Evolutionary conservation across 1,140 invertebrate genomes (phyloP).

Genomic region (Mercenaria mercenaria): DNA sequence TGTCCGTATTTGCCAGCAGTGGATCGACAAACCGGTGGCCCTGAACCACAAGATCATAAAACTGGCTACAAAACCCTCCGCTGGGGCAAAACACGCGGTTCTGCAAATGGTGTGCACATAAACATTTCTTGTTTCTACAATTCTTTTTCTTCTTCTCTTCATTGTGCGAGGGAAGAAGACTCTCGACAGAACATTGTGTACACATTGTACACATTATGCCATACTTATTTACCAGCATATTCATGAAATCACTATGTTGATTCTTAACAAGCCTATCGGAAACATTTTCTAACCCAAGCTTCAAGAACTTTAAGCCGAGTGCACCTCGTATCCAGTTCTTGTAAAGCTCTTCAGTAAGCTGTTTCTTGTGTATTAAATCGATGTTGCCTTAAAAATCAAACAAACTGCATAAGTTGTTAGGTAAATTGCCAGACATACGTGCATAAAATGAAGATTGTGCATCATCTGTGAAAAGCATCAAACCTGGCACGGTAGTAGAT

Average conservation of each 20-base stretch:
- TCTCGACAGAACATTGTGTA: neutral
- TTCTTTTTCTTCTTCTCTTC: too few species aligned
- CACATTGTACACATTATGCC: neutral
- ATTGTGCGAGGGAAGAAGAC: neutral
- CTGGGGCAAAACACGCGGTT: neutral
- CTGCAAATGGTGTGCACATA: neutral
- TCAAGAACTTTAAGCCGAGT: neutral
- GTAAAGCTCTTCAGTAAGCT: neutral
- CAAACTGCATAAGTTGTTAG: too few species aligned
- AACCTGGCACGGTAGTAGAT: too few species aligned
- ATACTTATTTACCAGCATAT: neutral
- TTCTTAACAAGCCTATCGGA: neutral
- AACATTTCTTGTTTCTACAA: neutral
- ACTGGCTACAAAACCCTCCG: neutral
- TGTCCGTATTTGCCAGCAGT: neutral
- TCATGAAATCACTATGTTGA: neutral
- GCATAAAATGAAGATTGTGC: too few species aligned
- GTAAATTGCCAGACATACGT: too few species aligned
- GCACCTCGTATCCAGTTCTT: neutral
- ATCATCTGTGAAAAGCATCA: too few species aligned
- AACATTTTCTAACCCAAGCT: neutral
- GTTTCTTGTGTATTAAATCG: neutral
- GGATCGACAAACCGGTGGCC: neutral
- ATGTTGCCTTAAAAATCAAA: neutral
- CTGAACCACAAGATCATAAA: neutral